Evolutionary conservation across 1,140 invertebrate genomes (phyloP), one percentile per base, ranked within the genome.

Genomic region (Philaenus spumarius): DNA sequence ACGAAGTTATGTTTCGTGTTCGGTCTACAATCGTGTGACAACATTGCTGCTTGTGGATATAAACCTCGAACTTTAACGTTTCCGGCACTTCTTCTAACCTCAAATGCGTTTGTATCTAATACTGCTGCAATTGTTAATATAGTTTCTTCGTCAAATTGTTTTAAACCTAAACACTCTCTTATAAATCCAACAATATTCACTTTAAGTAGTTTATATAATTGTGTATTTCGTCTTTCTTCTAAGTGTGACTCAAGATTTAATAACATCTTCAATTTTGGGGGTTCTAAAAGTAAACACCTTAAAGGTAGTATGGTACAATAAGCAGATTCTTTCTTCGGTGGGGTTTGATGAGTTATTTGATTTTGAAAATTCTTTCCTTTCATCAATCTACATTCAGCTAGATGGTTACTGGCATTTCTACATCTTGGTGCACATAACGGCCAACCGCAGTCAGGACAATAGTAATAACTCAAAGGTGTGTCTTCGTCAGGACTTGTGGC

Each of bases 101-200:
- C 84, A 63, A 83, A 85, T 24, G 77, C 78, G 66, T 87, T 87
- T 0, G 85, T 80, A 63, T 87, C 85, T 19, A 85, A 72, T 23
- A 82, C 78, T 0, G 79, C 81, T 58, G 82, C 80, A 1, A 86
- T 71, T 58, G 76, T 76, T 62, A 86, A 83, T 2, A 86, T 66
- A 2, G 81, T 45, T 19, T 83, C 78, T 14, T 75, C 68, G 4
- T 74, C 57, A 7, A 72, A 63, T 1, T 60, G 7, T 40, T 65
- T 68, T n/a, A 58, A 17, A n/a, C 35, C 34, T 42, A 58, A 42
- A 23, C 80, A 77, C 43, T 81, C 77, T 51, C 76, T 72, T 24
- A 84, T 73, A 59, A 84, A 80, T 1, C 78, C 79, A 1, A 82
- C 74, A 7, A 84, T 69, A 68, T 83, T 83, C 35, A 77, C 75